Evolutionary conservation across 2,888 invertebrate species (phyloP), one percentile per base, ranked within the genome.

Genomic region (Parnassius orleans): DNA sequence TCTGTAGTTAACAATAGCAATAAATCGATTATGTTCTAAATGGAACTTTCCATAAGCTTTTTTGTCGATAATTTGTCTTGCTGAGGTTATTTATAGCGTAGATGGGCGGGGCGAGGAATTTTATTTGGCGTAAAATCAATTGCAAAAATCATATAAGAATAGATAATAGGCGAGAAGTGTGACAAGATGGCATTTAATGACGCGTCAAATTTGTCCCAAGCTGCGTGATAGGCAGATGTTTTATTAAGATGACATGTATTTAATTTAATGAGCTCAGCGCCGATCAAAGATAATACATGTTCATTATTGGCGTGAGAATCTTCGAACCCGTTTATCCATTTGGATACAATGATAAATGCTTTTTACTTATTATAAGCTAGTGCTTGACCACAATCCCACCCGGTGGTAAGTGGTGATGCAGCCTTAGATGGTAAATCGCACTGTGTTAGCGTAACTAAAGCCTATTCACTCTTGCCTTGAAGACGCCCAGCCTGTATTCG

Each of bases 91-190:
- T 73, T 72, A 83, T 81, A 72, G 69, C 69, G 64, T 47, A 24
- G 51, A 59, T 52, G 44, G 58, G 58, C 81, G 84, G 77, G 70
- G 76, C 75, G 69, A 72, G 71, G 73, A 78, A 82, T 83, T 86
- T 84, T 85, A 86, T 86, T 86, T 84, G 86, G 77, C 87, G 81
- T 43, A 79, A 80, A 83, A 84, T 84, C 73, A 78, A 79, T 80
- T 78, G 73, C 83, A 81, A 47, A 78, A 80, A 81, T 83, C 77
- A 81, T 79, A 86, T 84, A 85, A 87, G 87, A 86, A 87, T 86
- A 65, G 80, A 79, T 88, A 84, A 86, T 87, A 84, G 83, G 87
- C 84, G 86, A 80, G 82, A 90, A 86, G 86, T 85, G 87, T 89
- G 86, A 80, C 84, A 73, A 65, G 66, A 68, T 69, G 69, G 68